Conservation (phyloP, 1,140 invertebrate genomes). For the Sarcophaga peregrina region DNA sequence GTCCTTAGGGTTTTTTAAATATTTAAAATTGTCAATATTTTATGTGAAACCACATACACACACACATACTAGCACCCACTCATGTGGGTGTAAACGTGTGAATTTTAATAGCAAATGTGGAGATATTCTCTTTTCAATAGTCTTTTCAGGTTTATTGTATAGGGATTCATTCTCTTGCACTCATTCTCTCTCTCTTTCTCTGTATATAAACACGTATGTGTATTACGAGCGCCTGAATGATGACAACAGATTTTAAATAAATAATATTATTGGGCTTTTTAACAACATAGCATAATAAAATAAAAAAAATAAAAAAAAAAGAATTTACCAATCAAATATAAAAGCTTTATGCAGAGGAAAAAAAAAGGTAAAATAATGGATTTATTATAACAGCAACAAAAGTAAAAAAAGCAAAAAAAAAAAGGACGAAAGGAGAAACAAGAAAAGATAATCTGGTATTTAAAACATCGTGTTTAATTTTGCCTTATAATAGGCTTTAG, state of each 20-base stretch:
- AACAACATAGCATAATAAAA: too few species aligned
- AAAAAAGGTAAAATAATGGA: not conserved
- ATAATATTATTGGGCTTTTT: not conserved
- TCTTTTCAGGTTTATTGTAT: too few species aligned
- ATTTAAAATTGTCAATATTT: constrained; percentile 9
- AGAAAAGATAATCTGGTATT: too few species aligned
- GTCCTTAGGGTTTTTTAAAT: not conserved
- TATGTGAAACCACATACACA: not conserved
- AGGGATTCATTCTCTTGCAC: too few species aligned
- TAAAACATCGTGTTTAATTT: too few species aligned
- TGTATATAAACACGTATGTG: too few species aligned
- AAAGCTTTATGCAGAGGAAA: not conserved
- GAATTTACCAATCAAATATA: not conserved
- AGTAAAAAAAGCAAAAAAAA: not conserved
- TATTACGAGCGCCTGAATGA: not conserved
- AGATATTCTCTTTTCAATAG: too few species aligned
- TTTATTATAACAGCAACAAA: not conserved
- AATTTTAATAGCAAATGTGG: not conserved
- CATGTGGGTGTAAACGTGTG: not conserved
- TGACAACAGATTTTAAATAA: constrained; percentile 13
- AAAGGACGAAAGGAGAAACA: too few species aligned
- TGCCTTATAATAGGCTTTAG: too few species aligned
- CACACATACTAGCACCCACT: not conserved
- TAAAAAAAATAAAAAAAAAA: too few species aligned
- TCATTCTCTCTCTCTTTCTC: too few species aligned